These are phyloP conservation scores for Limanda limanda DNA, from an alignment of 2,113 vertebrate genomes.

Conservation along the genomic window DNA sequence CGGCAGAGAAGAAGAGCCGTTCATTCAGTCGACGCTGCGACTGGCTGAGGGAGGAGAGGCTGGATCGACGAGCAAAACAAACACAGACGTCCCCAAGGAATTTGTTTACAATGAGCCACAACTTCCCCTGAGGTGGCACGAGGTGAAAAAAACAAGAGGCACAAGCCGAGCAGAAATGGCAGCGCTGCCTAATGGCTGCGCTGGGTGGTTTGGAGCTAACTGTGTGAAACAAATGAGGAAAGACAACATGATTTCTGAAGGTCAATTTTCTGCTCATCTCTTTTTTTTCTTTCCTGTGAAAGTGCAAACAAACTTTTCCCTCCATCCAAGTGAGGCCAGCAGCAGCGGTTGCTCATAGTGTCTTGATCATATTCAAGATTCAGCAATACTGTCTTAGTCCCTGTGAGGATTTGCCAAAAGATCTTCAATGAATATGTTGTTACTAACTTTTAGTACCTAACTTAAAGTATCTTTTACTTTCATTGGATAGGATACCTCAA, in stretches of 20 bases:
- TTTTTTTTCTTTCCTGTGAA: neutral
- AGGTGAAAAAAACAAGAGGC: constrained; percentile 77
- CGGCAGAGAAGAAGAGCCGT: neutral
- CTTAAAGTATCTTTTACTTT: neutral
- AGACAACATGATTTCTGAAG: constrained; percentile 15
- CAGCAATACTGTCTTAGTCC: neutral
- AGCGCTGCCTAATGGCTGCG: constrained; percentile 29
- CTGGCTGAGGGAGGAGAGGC: constrained; percentile 27
- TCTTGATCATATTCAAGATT: neutral
- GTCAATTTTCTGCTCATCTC: neutral
- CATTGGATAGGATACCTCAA: neutral
- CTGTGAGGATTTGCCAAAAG: neutral
- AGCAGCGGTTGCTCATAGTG: constrained; percentile 2
- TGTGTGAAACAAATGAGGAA: constrained; percentile 30
- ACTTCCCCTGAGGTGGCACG: constrained; percentile 61
- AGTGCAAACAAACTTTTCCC: constrained; percentile 41
- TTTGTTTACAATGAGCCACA: constrained; percentile 65
- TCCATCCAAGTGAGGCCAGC: neutral
- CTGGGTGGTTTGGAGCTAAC: constrained; percentile 13
- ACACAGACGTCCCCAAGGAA: constrained; percentile 67
- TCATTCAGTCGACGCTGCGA: constrained; percentile 32
- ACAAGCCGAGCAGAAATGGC: constrained; percentile 35
- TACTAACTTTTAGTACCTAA: neutral
- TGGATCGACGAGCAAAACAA: constrained; percentile 50
- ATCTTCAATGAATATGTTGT: neutral